Percentiles rank a stretch among this genome's conserved stretches.
phyloP scores from a whole-genome alignment of 2,113 vertebrate species.

The Trichechus manatus region DNA sequence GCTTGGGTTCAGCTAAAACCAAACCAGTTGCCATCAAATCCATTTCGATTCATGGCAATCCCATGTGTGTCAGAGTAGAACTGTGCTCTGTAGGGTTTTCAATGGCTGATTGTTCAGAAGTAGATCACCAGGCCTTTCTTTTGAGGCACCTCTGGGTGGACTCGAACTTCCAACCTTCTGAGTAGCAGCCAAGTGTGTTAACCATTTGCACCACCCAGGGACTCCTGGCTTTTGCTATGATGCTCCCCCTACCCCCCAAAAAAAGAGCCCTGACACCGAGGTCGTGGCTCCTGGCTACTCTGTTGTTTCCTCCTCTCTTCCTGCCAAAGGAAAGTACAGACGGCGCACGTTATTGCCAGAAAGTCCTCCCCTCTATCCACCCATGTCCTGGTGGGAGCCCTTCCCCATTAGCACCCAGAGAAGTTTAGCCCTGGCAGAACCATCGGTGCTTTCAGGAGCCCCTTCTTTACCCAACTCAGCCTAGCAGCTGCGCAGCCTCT shows the following conservation, averaged over 20 bases:
- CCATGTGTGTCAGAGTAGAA: background rate
- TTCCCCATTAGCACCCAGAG: background rate
- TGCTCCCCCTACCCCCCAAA: no score
- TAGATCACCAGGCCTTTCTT: background rate
- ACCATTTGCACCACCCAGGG: background rate
- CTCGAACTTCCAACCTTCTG: background rate
- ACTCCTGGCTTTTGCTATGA: background rate
- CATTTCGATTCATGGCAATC: background rate
- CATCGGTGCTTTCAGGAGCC: background rate
- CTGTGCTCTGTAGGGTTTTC: background rate
- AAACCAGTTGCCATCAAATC: background rate
- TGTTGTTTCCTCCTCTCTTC: background rate
- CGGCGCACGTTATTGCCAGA: background rate
- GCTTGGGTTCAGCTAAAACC: background rate
- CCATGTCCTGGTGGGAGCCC: background rate
- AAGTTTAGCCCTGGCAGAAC: background rate
- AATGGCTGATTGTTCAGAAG: background rate
- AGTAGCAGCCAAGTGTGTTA: background rate
- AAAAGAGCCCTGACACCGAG: background rate
- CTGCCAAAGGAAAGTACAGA: slow-evolving; percentile 23
- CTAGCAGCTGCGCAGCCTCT: background rate
- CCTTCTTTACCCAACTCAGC: background rate
- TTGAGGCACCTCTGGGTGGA: background rate
- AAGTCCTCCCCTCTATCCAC: background rate
- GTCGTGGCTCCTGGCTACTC: background rate